Base-by-base conservation (phyloP, 2,113 vertebrate genomes). In the Danionella cerebrum region DNA sequence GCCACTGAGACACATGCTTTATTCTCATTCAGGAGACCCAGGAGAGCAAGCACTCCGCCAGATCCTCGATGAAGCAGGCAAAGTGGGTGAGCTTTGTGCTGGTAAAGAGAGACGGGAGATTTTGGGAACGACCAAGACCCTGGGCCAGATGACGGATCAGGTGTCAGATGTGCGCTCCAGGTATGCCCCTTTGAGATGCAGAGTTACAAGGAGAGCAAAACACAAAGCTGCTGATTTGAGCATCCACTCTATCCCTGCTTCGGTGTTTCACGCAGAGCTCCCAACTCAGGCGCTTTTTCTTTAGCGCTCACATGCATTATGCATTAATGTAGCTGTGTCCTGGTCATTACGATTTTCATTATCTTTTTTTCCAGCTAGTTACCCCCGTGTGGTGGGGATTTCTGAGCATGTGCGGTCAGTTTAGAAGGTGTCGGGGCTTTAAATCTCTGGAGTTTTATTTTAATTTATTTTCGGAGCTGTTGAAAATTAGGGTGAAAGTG, bases 61-160 rank as follows among this genome's bases (percentile, higher is more conserved):
- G 77, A 97, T 98, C 53, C 84, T 98, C 41, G 96, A 98, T 19
- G 96, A 98, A 83, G 93, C 96, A 45, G 93, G 93, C 42, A 98
- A 98, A 79, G 95, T 97, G 48, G 96, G 96, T 67, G 96, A 98
- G 60, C 84, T 98, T 66, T 98, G 94, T 75, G 93, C 93, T 1
- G 96, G 96, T 67, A 96, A 92, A 71, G 96, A 98, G 76, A 89
- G 95, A 75, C 91, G 92, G 70, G 96, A 98, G 58, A 92, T 98
- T 64, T 84, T 98, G 78, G 94, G 91, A 14, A 94, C 94, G 0
- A 85, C 89, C 29, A 96, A 91, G 64, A 91, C 92, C 36, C 85
- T 98, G 63, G 94, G 91, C 14, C 96, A 97, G 80, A 94, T 98
- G 89, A 94, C 93, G 0, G 96, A 98, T 69, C 96, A 97, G 18